Conservation (phyloP, 2,797 vertebrate genomes). For the Girardinus metallicus region DNA sequence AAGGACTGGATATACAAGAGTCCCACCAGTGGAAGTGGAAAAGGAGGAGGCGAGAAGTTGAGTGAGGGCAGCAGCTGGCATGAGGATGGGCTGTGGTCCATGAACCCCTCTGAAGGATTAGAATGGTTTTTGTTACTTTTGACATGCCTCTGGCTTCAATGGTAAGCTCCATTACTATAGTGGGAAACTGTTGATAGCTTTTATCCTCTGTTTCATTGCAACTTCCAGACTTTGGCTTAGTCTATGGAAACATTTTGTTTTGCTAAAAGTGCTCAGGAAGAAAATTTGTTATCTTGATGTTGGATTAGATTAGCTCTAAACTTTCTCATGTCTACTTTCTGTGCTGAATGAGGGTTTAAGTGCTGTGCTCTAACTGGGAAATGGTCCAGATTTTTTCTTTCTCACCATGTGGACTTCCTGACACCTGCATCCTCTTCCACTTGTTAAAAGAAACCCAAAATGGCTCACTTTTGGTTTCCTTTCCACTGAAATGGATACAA, state of each 20-base stretch:
- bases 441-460: conserved; percentile 41
- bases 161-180: conserved; percentile 73
- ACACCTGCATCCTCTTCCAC: conserved; percentile 70
- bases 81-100: conserved; percentile 65
- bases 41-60: conserved; percentile 42
- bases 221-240: conserved; percentile 18
- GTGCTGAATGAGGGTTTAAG: not conserved
- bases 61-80: conserved; percentile 65
- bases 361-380: not conserved
- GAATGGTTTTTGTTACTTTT: conserved; percentile 83
- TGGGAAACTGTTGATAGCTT: conserved; percentile 38
- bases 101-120: conserved; percentile 72
- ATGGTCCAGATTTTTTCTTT: conserved; percentile 29
- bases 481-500: conserved; percentile 13
- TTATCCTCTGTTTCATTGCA: conserved; percentile 14
- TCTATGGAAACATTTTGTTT: not conserved
- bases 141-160: conserved; percentile 82
- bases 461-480: conserved; percentile 17
- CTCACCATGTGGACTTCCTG: conserved; percentile 58
- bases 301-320: conserved; percentile 1
- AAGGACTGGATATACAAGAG: conserved; percentile 26
- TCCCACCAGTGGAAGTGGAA: conserved; percentile 6
- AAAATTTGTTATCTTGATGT: not conserved
- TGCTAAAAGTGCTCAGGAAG: not conserved
- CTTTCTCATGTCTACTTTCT: not conserved